Percentiles rank a stretch among this genome's conserved stretches.
Evolutionary conservation across 2,888 invertebrate genomes (phyloP).

Genomic region (Ornithoptera priamus): DNA sequence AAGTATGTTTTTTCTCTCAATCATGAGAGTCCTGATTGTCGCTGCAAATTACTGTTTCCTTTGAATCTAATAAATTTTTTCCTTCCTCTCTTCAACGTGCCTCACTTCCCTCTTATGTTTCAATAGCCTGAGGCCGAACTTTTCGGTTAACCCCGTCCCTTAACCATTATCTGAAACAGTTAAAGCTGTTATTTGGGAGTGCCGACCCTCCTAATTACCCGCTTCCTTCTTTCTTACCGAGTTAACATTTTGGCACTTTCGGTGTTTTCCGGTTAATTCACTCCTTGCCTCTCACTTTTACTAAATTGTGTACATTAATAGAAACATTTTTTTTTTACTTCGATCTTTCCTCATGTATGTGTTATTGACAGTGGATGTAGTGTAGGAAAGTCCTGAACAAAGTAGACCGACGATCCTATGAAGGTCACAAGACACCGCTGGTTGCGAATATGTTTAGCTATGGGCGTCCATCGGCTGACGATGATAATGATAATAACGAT

Average conservation of each 20-base stretch:
- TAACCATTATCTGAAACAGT: constrained; percentile 44
- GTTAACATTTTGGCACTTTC: constrained; percentile 41
- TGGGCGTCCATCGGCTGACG: too few species aligned
- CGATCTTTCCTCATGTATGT: not conserved
- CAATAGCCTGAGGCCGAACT: constrained; percentile 35
- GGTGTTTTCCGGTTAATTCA: constrained; percentile 29
- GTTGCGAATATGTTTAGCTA: too few species aligned
- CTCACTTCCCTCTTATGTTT: constrained; percentile 32
- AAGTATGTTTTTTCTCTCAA: not conserved
- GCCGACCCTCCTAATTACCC: constrained; percentile 48
- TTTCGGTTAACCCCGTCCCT: constrained; percentile 36
- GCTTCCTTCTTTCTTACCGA: constrained; percentile 41
- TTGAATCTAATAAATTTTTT: constrained; percentile 10
- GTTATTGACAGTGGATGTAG: too few species aligned
- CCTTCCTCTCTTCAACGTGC: constrained; percentile 1
- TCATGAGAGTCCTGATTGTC: not conserved
- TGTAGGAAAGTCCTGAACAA: too few species aligned
- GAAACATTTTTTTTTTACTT: constrained; percentile 3
- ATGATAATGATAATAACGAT: too few species aligned
- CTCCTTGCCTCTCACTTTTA: constrained; percentile 7
- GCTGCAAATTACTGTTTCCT: not conserved
- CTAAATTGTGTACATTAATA: not conserved
- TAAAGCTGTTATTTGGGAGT: constrained; percentile 44
- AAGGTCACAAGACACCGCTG: too few species aligned
- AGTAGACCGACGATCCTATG: too few species aligned